phyloP scores from a whole-genome alignment of 2,888 invertebrate genomes.

The Drosophila infuscata region DNA sequence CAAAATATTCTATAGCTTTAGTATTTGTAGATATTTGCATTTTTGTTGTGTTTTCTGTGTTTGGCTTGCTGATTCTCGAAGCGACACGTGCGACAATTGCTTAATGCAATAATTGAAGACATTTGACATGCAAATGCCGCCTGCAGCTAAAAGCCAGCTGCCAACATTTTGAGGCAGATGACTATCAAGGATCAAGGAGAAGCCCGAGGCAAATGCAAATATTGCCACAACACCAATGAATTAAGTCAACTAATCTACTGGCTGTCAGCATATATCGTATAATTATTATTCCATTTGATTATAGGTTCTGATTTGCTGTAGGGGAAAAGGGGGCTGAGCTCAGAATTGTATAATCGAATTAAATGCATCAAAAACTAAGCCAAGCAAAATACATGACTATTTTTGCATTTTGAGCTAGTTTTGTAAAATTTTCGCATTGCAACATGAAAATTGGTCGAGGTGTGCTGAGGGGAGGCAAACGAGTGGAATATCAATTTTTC shows the following conservation, averaged over 20 bases:
- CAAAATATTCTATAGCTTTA: conserved; percentile 9
- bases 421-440: conserved; percentile 34
- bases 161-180: conserved; percentile 12
- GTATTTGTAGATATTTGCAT: not conserved
- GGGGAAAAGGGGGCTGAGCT: conserved; percentile 1
- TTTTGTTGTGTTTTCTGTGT: not conserved
- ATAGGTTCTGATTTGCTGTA: conserved; percentile 35
- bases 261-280: conserved; percentile 45
- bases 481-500: conserved; percentile 58
- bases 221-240: conserved; percentile 48
- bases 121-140: conserved; percentile 51
- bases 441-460: conserved; percentile 10
- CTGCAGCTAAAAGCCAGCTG: conserved; percentile 8
- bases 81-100: conserved; percentile 40
- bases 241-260: conserved; percentile 53
- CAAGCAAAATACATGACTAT: conserved; percentile 19
- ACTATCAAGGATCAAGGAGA: conserved; percentile 22
- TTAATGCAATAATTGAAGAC: conserved; percentile 55
- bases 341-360: conserved; percentile 45
- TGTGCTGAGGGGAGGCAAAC: not conserved
- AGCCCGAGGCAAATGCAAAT: conserved; percentile 50
- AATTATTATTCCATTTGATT: conserved; percentile 57
- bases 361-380: conserved; percentile 48
- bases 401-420: conserved; percentile 50
- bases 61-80: not conserved